phyloP scores from a whole-genome alignment of 2,113 vertebrate genomes.

The Hystrix brachyura region DNA sequence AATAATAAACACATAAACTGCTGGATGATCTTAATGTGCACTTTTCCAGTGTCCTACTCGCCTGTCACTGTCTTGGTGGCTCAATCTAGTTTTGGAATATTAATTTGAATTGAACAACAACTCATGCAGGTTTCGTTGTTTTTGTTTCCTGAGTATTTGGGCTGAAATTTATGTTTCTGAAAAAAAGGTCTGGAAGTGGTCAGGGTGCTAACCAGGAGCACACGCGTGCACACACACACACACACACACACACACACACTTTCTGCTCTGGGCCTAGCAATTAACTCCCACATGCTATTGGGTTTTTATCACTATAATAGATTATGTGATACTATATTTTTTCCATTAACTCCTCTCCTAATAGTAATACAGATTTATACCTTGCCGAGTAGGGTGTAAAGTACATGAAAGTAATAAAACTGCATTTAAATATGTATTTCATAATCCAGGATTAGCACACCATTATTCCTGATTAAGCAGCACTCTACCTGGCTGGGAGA shows the following conservation, averaged over 20 bases:
- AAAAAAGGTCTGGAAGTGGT: not conserved
- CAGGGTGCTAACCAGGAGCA: not conserved
- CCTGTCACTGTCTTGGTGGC: not conserved
- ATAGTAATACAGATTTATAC: constrained; percentile 40
- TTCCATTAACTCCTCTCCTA: constrained; percentile 49
- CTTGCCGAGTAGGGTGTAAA: not conserved
- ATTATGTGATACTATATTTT: not conserved
- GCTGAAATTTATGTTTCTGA: not conserved
- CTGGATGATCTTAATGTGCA: constrained; percentile 75
- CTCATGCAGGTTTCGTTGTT: not conserved
- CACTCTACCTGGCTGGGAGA: not conserved
- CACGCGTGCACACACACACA: too few relatives aligned
- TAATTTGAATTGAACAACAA: not conserved
- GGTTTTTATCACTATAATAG: constrained; percentile 34
- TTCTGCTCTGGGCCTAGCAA: not conserved
- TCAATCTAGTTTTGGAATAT: not conserved
- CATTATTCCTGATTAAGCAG: not conserved
- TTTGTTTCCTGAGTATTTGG: not conserved
- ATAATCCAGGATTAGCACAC: not conserved
- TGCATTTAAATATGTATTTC: constrained; percentile 9
- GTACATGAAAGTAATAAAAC: constrained; percentile 55
- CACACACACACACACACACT: not conserved
- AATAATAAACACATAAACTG: constrained; percentile 77
- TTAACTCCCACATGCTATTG: not conserved
- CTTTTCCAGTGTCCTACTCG: constrained; percentile 58